A percentile compares a stretch with the other conserved stretches of the same genome.
These are phyloP conservation scores for Augochlora pura DNA, from an alignment of 1,140 invertebrate genomes.

Conservation along the genomic window DNA sequence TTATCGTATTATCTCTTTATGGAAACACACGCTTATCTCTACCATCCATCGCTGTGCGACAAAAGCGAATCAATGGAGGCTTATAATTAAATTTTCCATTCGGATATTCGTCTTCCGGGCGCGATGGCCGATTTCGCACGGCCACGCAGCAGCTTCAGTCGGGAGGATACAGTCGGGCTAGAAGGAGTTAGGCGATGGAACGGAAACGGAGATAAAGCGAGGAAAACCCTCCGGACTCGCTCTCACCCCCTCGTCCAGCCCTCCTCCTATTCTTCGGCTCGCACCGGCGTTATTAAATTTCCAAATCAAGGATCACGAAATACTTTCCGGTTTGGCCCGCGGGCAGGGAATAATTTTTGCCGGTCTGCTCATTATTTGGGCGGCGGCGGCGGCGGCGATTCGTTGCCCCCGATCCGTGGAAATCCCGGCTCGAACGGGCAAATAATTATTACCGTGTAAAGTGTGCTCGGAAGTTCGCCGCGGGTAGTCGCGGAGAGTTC, in stretches of 20 bases:
- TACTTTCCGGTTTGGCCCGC: not conserved
- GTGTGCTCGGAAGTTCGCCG: not conserved
- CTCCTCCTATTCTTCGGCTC: too few species aligned
- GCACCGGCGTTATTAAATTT: slow-evolving; percentile 32
- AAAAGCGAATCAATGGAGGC: slow-evolving; percentile 3
- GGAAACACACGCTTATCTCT: too few species aligned
- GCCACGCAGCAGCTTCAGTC: too few species aligned
- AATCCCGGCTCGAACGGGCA: too few species aligned
- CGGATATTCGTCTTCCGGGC: slow-evolving; percentile 36
- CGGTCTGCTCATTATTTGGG: not conserved
- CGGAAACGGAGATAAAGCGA: slow-evolving; percentile 37
- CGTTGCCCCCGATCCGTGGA: not conserved
- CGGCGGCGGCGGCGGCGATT: not conserved
- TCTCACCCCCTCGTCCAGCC: too few species aligned
- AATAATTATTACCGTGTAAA: not conserved
- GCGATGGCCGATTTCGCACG: slow-evolving; percentile 5
- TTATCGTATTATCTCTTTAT: too few species aligned
- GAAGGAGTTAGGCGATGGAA: slow-evolving; percentile 14
- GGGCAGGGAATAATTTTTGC: not conserved
- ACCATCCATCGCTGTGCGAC: too few species aligned
- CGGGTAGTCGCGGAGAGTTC: slow-evolving; percentile 4
- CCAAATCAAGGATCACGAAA: slow-evolving; percentile 11
- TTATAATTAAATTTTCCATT: slow-evolving; percentile 52
- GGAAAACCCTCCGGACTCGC: not conserved
- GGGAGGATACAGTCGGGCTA: not conserved